These are phyloP conservation scores for Megalurothrips usitatus DNA, from an alignment of 2,888 invertebrate genomes.

Conservation along the genomic window DNA sequence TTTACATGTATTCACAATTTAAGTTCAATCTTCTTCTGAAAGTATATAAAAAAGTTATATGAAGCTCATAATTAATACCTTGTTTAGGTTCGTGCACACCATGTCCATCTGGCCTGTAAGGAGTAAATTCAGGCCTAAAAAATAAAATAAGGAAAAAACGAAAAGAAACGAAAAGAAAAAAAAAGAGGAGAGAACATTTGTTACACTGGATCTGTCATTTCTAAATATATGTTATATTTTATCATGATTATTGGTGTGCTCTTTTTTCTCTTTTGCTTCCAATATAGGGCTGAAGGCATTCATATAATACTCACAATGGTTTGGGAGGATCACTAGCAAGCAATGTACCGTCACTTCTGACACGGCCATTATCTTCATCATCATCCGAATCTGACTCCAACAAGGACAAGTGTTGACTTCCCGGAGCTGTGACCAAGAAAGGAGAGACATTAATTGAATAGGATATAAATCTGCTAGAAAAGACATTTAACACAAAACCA, in stretches of 20 bases:
- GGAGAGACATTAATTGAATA: not conserved
- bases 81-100: not conserved
- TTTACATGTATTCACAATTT: not conserved
- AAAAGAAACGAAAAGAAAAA: slow-evolving; percentile 37
- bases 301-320: slow-evolving; percentile 72
- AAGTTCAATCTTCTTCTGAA: not conserved
- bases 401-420: slow-evolving; percentile 38
- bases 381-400: slow-evolving; percentile 60
- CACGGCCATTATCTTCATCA: slow-evolving; percentile 63
- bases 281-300: slow-evolving; percentile 35
- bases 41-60: not conserved
- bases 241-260: not conserved
- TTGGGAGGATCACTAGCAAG: slow-evolving; percentile 95
- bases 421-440: not conserved
- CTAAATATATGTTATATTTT: slow-evolving; percentile 23
- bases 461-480: not conserved
- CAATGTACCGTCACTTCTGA: slow-evolving; percentile 86
- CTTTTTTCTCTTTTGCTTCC: slow-evolving; percentile 14
- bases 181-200: slow-evolving; percentile 30
- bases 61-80: not conserved
- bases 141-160: slow-evolving; percentile 37
- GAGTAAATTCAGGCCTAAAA: slow-evolving; percentile 50
- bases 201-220: slow-evolving; percentile 27
- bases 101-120: slow-evolving; percentile 50
- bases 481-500: not conserved